A percentile compares a stretch with the other conserved stretches of the same genome.
Evolutionary conservation across 2,113 vertebrate genomes (phyloP).

Genomic region (Ailurus styani): DNA sequence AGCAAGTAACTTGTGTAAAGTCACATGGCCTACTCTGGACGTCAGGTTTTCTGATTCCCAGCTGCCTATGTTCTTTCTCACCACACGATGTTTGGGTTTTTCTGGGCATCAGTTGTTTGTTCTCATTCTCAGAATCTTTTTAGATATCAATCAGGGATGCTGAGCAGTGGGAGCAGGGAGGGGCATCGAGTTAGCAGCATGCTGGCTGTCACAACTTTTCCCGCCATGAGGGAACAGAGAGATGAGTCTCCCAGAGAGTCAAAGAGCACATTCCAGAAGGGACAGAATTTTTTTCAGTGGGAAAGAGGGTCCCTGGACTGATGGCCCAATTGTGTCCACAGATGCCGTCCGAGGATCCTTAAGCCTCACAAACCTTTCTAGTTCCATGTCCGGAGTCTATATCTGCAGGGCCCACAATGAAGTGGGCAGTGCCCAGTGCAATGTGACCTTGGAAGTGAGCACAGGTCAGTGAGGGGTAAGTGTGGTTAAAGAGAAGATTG

Average conservation of each 20-base stretch:
- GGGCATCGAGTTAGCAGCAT: background rate
- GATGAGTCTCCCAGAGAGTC: background rate
- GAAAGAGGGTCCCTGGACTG: background rate
- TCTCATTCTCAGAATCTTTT: background rate
- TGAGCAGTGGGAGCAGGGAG: background rate
- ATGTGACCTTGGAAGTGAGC: conserved; percentile 85
- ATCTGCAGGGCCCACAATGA: conserved; percentile 85
- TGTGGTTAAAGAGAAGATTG: conserved; percentile 10
- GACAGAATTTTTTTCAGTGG: background rate
- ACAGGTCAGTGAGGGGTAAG: conserved; percentile 83
- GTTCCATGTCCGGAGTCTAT: conserved; percentile 89
- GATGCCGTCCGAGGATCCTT: conserved; percentile 83
- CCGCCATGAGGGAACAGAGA: background rate
- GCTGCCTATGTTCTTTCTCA: background rate
- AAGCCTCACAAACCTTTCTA: conserved; percentile 86
- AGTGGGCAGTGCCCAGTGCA: conserved; percentile 83
- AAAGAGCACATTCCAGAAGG: background rate
- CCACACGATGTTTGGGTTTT: background rate
- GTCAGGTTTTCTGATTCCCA: background rate
- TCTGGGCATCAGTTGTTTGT: background rate
- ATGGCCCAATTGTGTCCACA: conserved; percentile 64
- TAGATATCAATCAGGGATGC: background rate
- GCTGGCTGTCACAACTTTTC: too few relatives aligned
- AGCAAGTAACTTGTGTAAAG: background rate
- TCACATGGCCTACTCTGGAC: background rate